Evolutionary conservation across 2,888 invertebrate genomes (phyloP), one percentile per base, ranked within the genome.

Genomic region (Drosophila macrospina): DNA sequence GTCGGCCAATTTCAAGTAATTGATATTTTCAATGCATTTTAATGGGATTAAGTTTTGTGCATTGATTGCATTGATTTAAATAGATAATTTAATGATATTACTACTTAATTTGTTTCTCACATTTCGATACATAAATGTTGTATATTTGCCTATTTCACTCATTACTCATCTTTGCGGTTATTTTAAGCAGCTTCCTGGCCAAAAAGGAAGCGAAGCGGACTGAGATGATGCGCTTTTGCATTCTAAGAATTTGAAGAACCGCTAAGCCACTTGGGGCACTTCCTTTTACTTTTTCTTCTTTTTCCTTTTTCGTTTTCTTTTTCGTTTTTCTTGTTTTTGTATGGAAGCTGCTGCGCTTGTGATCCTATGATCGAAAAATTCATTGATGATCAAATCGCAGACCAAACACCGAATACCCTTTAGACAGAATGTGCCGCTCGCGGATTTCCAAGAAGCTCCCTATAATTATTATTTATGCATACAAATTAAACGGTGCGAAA

Each of bases 401-500:
- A 52, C 45, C 52, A 50, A 48, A 50, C 42, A 20, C 50, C 42
- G 28, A 20, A 30, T 13, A 34, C 32, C 59, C 45, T 61, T 76
- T 60, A 71, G 62, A 76, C 62, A 60, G 75, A 70, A 70, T 71
- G 59, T 71, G 77, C 72, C 74, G 54, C 60, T 44, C 72, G 26
- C 34, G 24, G 26, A 24, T 15, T 83, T 83, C 85, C 65, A 10
- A 60, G 87, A 83, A 83, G 13, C 72, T 24, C 42, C 36, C 57
- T n/a, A 86, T 84, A 86, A 82, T 82, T 82, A 78, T 84, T 75
- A 83, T 83, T 83, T 81, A 83, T 78, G 84, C 81, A 86, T 78
- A 86, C 81, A 86, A 87, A 83, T 81, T 81, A 85, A 84, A 81
- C 69, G 79, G 64, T 69, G 66, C 70, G 67, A 66, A 71, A 72